These are phyloP conservation scores for Thymallus thymallus DNA, from an alignment of 2,113 vertebrate genomes.

Conservation along the genomic window DNA sequence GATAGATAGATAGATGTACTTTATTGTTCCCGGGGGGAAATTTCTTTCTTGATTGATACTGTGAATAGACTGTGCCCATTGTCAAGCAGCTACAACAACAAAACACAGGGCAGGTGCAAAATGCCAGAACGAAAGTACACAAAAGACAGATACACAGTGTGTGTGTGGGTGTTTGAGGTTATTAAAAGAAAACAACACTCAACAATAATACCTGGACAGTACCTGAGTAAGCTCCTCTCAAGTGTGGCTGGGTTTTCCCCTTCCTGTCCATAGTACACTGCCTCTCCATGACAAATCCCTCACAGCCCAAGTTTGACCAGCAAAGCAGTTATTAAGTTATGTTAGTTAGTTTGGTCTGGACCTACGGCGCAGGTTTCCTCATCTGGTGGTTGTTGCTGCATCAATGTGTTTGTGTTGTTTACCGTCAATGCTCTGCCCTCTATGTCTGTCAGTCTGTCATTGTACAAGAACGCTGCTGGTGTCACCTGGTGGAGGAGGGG, in stretches of 20 bases:
- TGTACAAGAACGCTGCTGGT: constrained; percentile 49
- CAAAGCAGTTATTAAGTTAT: constrained; percentile 10
- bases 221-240: constrained; percentile 45
- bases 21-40: no score
- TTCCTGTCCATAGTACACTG: not conserved
- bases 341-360: not conserved
- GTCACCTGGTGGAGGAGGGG: constrained; percentile 29
- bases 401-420: constrained; percentile 28
- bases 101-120: no score
- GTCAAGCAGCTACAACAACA: no score
- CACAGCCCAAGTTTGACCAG: not conserved
- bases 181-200: not conserved
- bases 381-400: not conserved
- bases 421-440: constrained; percentile 15
- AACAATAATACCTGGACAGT: constrained; percentile 19
- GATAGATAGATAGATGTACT: no score
- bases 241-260: not conserved
- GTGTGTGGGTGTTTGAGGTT: constrained; percentile 10
- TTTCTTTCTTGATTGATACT: no score
- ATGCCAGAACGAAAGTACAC: no score
- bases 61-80: no score
- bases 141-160: no score
- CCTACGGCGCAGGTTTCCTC: constrained; percentile 5
- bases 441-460: constrained; percentile 15
- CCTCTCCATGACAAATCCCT: not conserved